Percentiles rank a stretch among this genome's conserved stretches.
phyloP scores from a whole-genome alignment of 2,888 invertebrate genomes.

The Ferdinandea cuprea region DNA sequence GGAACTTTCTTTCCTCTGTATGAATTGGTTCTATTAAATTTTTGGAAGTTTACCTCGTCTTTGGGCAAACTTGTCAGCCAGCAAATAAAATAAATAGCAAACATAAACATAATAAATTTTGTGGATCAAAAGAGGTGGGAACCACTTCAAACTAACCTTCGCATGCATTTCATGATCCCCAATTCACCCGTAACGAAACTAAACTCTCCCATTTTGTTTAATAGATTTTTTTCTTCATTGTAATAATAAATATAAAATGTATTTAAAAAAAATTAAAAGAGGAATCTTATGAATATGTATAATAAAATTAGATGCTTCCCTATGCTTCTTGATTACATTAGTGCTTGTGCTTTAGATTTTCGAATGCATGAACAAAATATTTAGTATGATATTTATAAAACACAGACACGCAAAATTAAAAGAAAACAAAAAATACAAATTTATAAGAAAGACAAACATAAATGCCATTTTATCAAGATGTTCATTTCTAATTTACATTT shows the following conservation, averaged over 20 bases:
- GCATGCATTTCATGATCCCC: too few species aligned
- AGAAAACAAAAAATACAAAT: slow-evolving; percentile 24
- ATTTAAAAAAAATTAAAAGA: not conserved
- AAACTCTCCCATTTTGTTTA: slow-evolving; percentile 4
- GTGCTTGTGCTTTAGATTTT: slow-evolving; percentile 69
- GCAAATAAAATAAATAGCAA: too few species aligned
- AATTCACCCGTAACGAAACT: too few species aligned
- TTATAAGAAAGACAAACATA: slow-evolving; percentile 48
- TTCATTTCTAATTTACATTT: slow-evolving; percentile 77
- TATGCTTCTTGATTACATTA: slow-evolving; percentile 57
- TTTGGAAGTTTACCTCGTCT: too few species aligned
- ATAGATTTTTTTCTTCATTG: too few species aligned
- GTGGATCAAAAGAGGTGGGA: too few species aligned
- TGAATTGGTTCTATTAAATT: too few species aligned
- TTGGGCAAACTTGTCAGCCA: too few species aligned
- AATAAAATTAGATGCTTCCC: slow-evolving; percentile 14
- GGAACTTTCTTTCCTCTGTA: too few species aligned
- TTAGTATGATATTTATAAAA: slow-evolving; percentile 34
- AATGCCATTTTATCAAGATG: slow-evolving; percentile 73
- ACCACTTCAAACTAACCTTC: too few species aligned
- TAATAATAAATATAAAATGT: not conserved
- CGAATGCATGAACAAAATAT: slow-evolving; percentile 61
- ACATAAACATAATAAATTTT: too few species aligned
- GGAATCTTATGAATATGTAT: not conserved
- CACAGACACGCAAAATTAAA: slow-evolving; percentile 55